phyloP scores from a whole-genome alignment of 30 jellyfish, hydroid and myxozoan genomes.

The Cassiopea xamachana region DNA sequence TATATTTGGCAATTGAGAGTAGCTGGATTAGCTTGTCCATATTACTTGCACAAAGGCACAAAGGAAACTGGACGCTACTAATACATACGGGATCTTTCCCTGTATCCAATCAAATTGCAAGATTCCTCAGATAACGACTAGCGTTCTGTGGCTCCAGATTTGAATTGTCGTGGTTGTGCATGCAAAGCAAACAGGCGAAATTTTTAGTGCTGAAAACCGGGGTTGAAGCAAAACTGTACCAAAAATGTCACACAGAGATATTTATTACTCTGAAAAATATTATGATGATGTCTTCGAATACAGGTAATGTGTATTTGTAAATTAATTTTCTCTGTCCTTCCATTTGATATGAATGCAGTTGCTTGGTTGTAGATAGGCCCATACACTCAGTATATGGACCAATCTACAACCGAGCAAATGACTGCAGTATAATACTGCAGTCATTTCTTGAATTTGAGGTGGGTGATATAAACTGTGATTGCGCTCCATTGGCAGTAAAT shows the following conservation, averaged over 20 bases:
- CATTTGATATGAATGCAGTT: too few species aligned
- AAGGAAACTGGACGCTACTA: neutral
- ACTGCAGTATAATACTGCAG: too few species aligned
- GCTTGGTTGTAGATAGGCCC: too few species aligned
- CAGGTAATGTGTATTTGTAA: conserved; percentile 50
- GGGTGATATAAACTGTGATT: too few species aligned
- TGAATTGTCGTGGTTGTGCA: neutral
- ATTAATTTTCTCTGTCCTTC: neutral
- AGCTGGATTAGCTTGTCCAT: too few species aligned
- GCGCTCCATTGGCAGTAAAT: too few species aligned
- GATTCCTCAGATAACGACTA: conserved; percentile 9
- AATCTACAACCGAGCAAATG: too few species aligned
- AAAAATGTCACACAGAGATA: conserved; percentile 64
- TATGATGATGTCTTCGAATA: conserved; percentile 73
- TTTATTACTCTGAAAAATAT: conserved; percentile 67
- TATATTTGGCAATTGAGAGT: too few species aligned
- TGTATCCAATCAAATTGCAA: conserved; percentile 25
- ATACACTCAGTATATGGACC: too few species aligned
- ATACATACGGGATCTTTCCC: conserved; percentile 9
- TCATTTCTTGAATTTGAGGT: too few species aligned
- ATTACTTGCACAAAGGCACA: neutral
- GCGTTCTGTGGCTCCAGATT: conserved; percentile 46
- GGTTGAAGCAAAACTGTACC: neutral
- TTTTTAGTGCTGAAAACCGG: too few species aligned
- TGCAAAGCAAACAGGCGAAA: neutral